Evolutionary conservation across 1,140 invertebrate genomes (phyloP).

Genomic region (Pollicipes pollicipes): DNA sequence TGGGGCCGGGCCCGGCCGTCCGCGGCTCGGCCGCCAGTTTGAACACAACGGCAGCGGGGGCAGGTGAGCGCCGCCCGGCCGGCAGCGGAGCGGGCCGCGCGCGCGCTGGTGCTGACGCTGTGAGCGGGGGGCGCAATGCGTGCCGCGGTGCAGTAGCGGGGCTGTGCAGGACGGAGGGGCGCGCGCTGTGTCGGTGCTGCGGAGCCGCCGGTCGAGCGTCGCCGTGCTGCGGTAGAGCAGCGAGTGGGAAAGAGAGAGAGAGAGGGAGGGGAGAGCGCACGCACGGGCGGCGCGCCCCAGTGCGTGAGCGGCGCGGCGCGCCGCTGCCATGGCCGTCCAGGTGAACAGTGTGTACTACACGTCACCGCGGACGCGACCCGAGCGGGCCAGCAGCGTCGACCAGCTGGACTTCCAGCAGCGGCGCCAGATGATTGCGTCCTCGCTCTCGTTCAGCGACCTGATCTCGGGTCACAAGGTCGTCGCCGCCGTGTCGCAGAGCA

Average conservation of each 20-base stretch:
- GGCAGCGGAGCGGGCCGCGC: background rate
- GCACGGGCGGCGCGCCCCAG: no score
- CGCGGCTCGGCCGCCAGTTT: background rate
- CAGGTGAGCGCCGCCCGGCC: background rate
- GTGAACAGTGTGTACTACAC: background rate
- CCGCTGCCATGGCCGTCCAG: background rate
- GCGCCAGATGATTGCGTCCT: conserved; percentile 66
- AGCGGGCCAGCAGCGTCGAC: conserved; percentile 61
- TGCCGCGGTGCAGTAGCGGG: background rate
- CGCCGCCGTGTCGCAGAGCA: no score
- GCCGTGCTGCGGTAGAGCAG: no score
- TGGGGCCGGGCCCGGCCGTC: no score
- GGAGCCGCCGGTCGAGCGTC: no score
- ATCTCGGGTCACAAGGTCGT: background rate
- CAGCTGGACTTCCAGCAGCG: conserved; percentile 80
- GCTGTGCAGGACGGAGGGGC: background rate
- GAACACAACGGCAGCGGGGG: background rate
- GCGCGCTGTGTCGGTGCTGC: no score
- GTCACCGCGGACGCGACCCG: no score
- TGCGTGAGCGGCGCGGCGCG: no score
- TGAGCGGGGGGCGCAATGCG: no score
- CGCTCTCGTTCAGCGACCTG: conserved; percentile 65
- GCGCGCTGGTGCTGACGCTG: no score
- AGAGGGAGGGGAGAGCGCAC: no score
- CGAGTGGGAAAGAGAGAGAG: no score